Base-by-base conservation (phyloP, 2,888 invertebrate species). In the Drosophila flavopinicola region DNA sequence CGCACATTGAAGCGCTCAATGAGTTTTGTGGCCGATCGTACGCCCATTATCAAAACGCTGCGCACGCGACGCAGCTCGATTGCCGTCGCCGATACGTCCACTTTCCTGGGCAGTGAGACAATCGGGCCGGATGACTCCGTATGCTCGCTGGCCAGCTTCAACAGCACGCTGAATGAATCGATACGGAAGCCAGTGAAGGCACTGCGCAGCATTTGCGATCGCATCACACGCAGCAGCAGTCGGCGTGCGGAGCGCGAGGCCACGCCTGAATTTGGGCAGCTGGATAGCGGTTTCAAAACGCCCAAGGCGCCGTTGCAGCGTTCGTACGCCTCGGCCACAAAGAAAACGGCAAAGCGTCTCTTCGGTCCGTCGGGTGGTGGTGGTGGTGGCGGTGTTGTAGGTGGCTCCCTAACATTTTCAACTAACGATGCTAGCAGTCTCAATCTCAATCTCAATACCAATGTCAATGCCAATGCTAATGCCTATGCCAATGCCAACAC, bases 21-120 rank as follows among this genome's bases (percentile, higher is more conserved):
- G 84, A 91, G 91, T 53, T 91, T 91, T 74, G 91, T 90, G 9
- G 89, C 90, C 1, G 88, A 88, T 32, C 87, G 89, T 56, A 91
- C 91, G 13, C 90, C 90, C 24, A 79, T 90, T 38, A 79, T 85
- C n/a, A 90, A 87, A 48, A 88, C 77, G 1, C 10, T 84, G 27
- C 63, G 83, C 11, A 78, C 89, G 0, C 82, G 89, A 0, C 84
- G 89, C 9, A 89, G 90, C 49, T 89, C 89, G 1, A 82, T 89
- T 39, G 88, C 88, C 5, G 78, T 59, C 1, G 78, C 82, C 0
- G 78, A 74, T 24, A 30, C 75, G 0, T 85, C 85, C 7, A 64
- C 66, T 1, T 74, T 66, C 15, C 25, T 70, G 47, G 75, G 71
- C 27, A 66, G 60, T 30, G 68, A 73, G 35, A 87, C 86, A 0